phyloP scores from a whole-genome alignment of 2,797 vertebrate genomes.

The Psittacula echo region DNA sequence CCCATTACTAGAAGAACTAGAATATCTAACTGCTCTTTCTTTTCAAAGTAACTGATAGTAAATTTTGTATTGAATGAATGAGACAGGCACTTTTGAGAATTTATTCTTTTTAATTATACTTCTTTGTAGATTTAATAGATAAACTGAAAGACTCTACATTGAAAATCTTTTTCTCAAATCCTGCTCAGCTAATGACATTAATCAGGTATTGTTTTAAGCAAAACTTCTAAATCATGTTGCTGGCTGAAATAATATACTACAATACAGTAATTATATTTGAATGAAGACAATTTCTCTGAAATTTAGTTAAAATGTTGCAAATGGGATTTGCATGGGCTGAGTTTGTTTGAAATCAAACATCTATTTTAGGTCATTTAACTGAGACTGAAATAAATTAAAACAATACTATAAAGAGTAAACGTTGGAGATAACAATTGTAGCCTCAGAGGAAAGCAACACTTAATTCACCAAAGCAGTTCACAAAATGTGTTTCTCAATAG shows the following conservation, averaged over 20 bases:
- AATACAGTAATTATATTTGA: background rate
- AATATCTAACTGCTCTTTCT: background rate
- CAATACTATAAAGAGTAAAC: background rate
- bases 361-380: background rate
- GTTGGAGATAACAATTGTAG: background rate
- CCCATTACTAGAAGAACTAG: background rate
- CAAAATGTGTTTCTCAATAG: background rate
- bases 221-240: background rate
- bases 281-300: background rate
- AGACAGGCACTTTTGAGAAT: background rate
- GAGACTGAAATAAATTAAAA: constrained; percentile 36
- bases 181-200: background rate
- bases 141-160: background rate
- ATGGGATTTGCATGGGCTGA: background rate
- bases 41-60: background rate
- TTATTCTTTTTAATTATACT: background rate
- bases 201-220: background rate
- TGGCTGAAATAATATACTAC: background rate
- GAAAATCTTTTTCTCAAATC: background rate
- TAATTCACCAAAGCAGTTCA: background rate
- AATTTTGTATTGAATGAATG: background rate
- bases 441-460: background rate
- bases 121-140: background rate
- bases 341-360: constrained; percentile 1
- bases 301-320: background rate